Conservation (phyloP, 1,140 invertebrate species). For the Trissolcus basalis region DNA sequence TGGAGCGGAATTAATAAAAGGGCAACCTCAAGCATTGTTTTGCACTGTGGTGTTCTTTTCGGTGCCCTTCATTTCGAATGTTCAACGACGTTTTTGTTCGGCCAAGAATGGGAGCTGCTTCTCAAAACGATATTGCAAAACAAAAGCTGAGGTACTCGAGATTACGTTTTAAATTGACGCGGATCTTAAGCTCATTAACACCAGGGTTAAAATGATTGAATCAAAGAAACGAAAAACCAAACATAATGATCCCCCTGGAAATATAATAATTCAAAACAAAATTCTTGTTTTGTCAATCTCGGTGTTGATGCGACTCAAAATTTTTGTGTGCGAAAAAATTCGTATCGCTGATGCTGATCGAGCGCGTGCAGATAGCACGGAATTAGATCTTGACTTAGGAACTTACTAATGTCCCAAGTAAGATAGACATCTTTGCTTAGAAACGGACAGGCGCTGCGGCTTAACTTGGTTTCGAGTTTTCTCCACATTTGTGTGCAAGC, state of each 20-base stretch:
- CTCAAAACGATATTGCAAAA: too few species aligned
- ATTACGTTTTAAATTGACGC: slow-evolving; percentile 57
- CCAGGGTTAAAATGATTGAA: slow-evolving; percentile 39
- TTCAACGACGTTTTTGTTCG: too few species aligned
- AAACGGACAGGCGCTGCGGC: slow-evolving; percentile 47
- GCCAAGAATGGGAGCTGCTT: slow-evolving; percentile 12
- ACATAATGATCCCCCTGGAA: too few species aligned
- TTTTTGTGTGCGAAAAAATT: too few species aligned
- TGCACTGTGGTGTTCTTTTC: slow-evolving; percentile 38
- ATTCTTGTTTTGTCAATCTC: too few species aligned
- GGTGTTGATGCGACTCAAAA: too few species aligned
- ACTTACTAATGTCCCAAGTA: slow-evolving; percentile 47
- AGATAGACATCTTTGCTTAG: slow-evolving; percentile 69
- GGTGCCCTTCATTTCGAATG: slow-evolving; percentile 4
- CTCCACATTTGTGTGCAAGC: slow-evolving; percentile 30
- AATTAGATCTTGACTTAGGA: background rate
- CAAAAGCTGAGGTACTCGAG: slow-evolving; percentile 22
- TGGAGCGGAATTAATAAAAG: slow-evolving; percentile 37
- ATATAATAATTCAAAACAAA: too few species aligned
- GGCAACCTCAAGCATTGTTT: slow-evolving; percentile 54
- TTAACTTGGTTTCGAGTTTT: slow-evolving; percentile 62
- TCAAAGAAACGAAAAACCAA: too few species aligned
- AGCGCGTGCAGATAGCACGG: too few species aligned
- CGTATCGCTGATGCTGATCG: too few species aligned
- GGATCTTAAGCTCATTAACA: slow-evolving; percentile 69